phyloP scores from a whole-genome alignment of 64 coral and sea anemone genomes.

The Orbicella faveolata region DNA sequence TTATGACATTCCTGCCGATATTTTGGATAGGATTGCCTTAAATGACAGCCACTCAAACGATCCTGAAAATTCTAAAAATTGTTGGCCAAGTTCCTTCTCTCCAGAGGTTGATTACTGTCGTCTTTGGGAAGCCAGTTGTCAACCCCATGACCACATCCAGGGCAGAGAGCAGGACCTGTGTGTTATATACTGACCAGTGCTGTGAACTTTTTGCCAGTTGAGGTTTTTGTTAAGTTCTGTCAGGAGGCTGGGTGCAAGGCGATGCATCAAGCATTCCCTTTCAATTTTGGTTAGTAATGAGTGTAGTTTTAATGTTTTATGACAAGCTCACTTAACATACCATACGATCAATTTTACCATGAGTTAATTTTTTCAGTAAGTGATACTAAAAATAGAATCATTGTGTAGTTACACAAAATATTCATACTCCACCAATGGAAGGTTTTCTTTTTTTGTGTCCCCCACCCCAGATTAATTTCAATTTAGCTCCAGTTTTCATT shows the following conservation, averaged over 20 bases:
- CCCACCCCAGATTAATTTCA: too few species aligned
- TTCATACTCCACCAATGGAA: too few species aligned
- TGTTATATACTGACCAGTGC: conserved; percentile 18
- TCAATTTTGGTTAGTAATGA: conserved; percentile 14
- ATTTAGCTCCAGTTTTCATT: too few species aligned
- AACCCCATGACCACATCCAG: conserved; percentile 8
- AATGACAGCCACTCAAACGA: conserved; percentile 17
- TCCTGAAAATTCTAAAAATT: neutral
- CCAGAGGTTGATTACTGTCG: neutral
- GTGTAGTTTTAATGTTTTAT: too few species aligned
- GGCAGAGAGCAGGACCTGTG: neutral
- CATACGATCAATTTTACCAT: too few species aligned
- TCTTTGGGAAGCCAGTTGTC: conserved; percentile 3
- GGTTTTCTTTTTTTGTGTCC: too few species aligned
- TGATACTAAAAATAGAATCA: too few species aligned
- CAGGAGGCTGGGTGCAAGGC: neutral
- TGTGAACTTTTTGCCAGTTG: conserved; percentile 3
- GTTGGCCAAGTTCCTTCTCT: neutral
- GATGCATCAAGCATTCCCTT: conserved; percentile 35
- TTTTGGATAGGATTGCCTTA: conserved; percentile 4
- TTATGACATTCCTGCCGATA: conserved; percentile 1
- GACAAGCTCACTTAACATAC: too few species aligned
- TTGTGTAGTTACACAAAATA: too few species aligned
- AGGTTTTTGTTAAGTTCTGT: neutral
- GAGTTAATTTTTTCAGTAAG: too few species aligned